Percentiles rank a stretch among this genome's conserved stretches.
These are phyloP conservation scores for Brenthis ino DNA, from an alignment of 2,888 invertebrate species.

Conservation along the genomic window DNA sequence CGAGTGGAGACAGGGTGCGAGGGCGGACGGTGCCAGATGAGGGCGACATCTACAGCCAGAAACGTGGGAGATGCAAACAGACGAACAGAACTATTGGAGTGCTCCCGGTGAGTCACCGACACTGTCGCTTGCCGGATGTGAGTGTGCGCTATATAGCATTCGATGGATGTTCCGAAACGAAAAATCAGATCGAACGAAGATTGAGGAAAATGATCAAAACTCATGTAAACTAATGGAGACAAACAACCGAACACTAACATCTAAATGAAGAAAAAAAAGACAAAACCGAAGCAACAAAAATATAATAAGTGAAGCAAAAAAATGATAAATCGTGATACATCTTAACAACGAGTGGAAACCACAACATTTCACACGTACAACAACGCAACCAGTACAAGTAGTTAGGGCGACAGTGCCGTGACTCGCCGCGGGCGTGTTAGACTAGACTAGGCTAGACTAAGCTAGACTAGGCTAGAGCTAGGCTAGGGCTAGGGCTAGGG, in stretches of 20 bases:
- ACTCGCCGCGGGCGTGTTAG: constrained; percentile 41
- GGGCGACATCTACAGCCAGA: constrained; percentile 50
- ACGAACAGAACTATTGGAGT: constrained; percentile 63
- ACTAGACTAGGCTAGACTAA: constrained; percentile 35
- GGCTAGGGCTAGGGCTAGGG: constrained; percentile 40
- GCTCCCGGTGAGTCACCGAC: constrained; percentile 63
- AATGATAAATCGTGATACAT: constrained; percentile 5
- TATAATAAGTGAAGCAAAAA: constrained; percentile 3
- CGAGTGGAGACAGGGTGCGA: constrained; percentile 47
- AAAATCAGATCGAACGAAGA: constrained; percentile 11
- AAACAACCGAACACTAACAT: constrained; percentile 6
- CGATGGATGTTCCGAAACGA: constrained; percentile 9
- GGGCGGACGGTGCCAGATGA: constrained; percentile 57
- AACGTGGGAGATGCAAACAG: constrained; percentile 66
- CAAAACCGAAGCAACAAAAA: constrained; percentile 18
- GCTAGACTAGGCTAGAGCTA: constrained; percentile 33
- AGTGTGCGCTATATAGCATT: constrained; percentile 5
- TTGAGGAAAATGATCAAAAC: constrained; percentile 4
- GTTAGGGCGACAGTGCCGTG: constrained; percentile 36
- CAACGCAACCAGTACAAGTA: constrained; percentile 9
- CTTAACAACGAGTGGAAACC: constrained; percentile 8
- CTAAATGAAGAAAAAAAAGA: constrained; percentile 13
- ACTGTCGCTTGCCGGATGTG: constrained; percentile 34
- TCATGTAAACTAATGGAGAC: neutral
- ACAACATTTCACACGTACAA: constrained; percentile 21